Percentiles rank a stretch among this genome's conserved stretches.
These are phyloP conservation scores for Hoplostethus atlanticus DNA, from an alignment of 2,797 vertebrate species.

Conservation along the genomic window DNA sequence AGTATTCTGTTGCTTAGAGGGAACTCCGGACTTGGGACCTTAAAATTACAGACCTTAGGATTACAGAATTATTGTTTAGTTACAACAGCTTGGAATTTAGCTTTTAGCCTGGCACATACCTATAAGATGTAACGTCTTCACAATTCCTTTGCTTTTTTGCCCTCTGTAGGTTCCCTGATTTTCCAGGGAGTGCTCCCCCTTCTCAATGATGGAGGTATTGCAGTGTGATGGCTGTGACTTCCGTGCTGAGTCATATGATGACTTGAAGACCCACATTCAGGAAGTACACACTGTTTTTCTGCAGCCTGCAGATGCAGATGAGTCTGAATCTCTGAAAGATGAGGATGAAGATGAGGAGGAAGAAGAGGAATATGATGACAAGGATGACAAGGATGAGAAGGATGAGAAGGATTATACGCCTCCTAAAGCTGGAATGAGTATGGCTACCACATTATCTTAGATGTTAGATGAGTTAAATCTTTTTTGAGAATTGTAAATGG, in stretches of 20 bases:
- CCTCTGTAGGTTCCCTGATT: constrained; percentile 91
- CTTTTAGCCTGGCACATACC: no score
- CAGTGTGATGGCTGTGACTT: constrained; percentile 99
- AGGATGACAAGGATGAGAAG: constrained; percentile 76
- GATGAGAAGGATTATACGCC: constrained; percentile 70
- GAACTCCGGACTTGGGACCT: no score
- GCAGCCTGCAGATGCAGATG: constrained; percentile 95
- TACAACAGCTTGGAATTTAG: no score
- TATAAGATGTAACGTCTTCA: constrained; percentile 10
- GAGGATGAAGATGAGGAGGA: constrained; percentile 89
- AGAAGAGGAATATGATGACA: constrained; percentile 63
- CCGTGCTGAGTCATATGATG: constrained; percentile 95
- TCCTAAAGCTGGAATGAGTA: constrained; percentile 79
- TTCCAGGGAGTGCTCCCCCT: constrained; percentile 85
- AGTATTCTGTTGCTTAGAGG: no score
- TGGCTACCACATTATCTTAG: constrained; percentile 51
- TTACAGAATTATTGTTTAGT: no score
- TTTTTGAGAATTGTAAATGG: constrained; percentile 53
- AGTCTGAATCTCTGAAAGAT: constrained; percentile 90
- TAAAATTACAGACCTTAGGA: no score
- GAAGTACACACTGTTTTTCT: constrained; percentile 98
- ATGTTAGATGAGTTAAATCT: constrained; percentile 42
- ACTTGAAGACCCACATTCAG: constrained; percentile 97
- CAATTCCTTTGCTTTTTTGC: constrained; percentile 21
- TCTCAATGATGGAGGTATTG: constrained; percentile 94